Conservation (phyloP, 2,888 invertebrate species). For the Caradrina clavipalpis region DNA sequence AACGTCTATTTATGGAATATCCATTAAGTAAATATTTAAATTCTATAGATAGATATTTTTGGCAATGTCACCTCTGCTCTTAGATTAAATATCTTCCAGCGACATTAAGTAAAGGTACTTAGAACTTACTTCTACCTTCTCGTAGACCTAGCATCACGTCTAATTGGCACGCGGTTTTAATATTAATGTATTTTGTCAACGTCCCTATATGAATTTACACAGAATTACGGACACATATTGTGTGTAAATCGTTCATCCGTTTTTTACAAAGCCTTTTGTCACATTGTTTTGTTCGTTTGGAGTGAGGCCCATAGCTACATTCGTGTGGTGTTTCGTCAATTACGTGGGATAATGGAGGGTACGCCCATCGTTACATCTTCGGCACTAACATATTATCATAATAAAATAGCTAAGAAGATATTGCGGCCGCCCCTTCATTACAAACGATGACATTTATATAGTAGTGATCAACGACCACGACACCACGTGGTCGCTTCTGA, state of each 20-base stretch:
- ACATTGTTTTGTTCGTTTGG: constrained; percentile 56
- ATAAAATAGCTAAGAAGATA: constrained; percentile 51
- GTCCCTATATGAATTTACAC: constrained; percentile 49
- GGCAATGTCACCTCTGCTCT: not conserved
- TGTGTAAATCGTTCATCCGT: constrained; percentile 65
- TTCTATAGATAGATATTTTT: not conserved
- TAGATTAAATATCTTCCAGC: constrained; percentile 5
- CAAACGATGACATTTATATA: constrained; percentile 50
- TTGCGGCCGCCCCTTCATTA: constrained; percentile 54
- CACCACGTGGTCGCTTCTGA: constrained; percentile 30
- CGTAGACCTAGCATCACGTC: constrained; percentile 41
- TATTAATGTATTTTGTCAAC: constrained; percentile 58
- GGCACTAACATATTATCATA: constrained; percentile 57
- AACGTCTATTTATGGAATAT: not conserved
- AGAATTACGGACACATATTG: constrained; percentile 61
- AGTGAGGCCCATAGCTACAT: constrained; percentile 27
- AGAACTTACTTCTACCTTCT: not conserved
- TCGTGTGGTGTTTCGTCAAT: constrained; percentile 52
- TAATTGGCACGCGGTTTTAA: constrained; percentile 57
- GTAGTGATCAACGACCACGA: constrained; percentile 20
- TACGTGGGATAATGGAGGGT: constrained; percentile 50
- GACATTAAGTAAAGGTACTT: not conserved
- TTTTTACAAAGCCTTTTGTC: constrained; percentile 59
- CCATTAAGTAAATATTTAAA: not conserved
- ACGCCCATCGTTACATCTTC: constrained; percentile 61